These are phyloP conservation scores for Martes martes DNA, from an alignment of 2,113 vertebrate species.

Conservation along the genomic window DNA sequence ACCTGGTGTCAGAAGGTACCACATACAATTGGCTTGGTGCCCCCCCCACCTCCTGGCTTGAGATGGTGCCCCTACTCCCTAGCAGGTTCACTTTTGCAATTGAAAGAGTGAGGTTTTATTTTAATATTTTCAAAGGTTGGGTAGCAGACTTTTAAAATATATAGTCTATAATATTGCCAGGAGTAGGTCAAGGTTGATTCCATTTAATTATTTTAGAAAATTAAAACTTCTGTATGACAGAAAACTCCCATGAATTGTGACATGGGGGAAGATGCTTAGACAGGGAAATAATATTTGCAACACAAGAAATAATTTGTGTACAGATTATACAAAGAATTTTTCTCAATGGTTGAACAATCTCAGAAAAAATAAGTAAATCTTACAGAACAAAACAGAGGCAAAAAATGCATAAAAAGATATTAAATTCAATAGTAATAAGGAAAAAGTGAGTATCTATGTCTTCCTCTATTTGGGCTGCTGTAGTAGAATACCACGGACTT, in stretches of 20 bases:
- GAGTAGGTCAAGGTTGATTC: background rate
- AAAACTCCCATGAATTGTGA: background rate
- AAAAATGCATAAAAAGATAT: background rate
- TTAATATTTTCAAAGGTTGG: background rate
- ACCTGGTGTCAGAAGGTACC: background rate
- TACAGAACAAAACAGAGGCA: background rate
- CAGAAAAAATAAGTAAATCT: background rate
- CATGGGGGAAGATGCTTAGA: background rate
- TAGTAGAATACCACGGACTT: background rate
- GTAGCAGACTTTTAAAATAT: background rate
- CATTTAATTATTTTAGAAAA: background rate
- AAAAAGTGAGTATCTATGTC: background rate
- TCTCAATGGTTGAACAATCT: background rate
- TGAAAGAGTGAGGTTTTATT: background rate
- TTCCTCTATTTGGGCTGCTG: background rate
- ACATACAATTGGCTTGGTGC: background rate
- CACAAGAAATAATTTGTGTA: background rate
- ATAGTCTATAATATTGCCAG: background rate
- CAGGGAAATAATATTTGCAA: background rate
- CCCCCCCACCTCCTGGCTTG: background rate
- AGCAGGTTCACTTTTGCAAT: background rate
- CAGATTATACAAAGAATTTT: background rate
- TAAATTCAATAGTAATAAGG: background rate
- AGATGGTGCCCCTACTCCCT: background rate
- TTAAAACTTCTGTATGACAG: background rate